Evolutionary conservation across 2,888 invertebrate species (phyloP).

Genomic region (Sarcophaga rosellei): DNA sequence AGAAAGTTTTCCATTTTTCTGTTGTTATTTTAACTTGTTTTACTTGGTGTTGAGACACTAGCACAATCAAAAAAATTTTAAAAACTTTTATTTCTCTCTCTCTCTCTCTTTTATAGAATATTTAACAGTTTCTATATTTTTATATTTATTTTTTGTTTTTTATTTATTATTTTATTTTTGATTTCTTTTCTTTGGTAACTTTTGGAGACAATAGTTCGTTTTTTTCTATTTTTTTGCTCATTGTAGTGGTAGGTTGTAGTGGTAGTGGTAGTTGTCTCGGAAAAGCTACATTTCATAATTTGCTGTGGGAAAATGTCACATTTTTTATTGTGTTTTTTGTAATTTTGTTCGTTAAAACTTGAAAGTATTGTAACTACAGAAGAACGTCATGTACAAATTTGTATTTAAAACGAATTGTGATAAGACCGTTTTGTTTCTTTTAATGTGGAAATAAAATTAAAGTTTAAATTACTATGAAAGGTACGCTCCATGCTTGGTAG

Average conservation of each 20-base stretch:
- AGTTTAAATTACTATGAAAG: too few species aligned
- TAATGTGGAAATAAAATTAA: too few species aligned
- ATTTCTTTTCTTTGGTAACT: conserved; percentile 20
- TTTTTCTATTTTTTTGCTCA: background rate
- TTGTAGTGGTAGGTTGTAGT: too few species aligned
- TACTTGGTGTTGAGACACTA: conserved; percentile 54
- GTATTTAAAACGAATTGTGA: background rate
- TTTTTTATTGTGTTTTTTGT: background rate
- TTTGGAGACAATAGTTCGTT: conserved; percentile 34
- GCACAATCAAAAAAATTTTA: conserved; percentile 27
- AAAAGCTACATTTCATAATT: conserved; percentile 50
- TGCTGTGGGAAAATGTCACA: conserved; percentile 54
- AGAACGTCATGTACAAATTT: background rate
- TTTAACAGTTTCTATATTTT: too few species aligned
- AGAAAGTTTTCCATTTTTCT: conserved; percentile 42
- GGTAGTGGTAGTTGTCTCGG: conserved; percentile 23
- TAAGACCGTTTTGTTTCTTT: too few species aligned
- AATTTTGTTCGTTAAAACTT: background rate
- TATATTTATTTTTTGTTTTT: conserved; percentile 12
- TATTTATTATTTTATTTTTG: conserved; percentile 6
- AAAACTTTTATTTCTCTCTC: conserved; percentile 26
- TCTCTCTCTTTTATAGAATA: too few species aligned
- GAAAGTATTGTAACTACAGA: background rate
- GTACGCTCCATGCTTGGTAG: too few species aligned
- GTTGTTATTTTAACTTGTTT: conserved; percentile 52